Percentiles rank a stretch among this genome's conserved stretches.
These are phyloP conservation scores for Pelusios castaneus DNA, from an alignment of 2,113 vertebrate genomes.

Conservation along the genomic window DNA sequence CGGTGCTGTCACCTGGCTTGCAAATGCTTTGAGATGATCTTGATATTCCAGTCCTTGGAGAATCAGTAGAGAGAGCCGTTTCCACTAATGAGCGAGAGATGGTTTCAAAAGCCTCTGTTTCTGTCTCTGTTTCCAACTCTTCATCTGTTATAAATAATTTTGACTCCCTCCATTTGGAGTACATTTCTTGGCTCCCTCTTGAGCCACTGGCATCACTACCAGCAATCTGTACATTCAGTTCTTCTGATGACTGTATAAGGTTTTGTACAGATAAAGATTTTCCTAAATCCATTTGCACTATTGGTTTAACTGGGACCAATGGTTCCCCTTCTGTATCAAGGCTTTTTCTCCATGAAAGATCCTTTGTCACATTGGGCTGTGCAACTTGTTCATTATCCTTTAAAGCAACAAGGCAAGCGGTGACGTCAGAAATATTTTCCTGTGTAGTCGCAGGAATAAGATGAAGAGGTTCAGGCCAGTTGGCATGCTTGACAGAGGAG, in stretches of 20 bases:
- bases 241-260: conserved; percentile 85
- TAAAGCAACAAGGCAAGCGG: conserved; percentile 82
- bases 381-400: conserved; percentile 79
- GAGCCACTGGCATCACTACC: conserved; percentile 88
- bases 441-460: conserved; percentile 80
- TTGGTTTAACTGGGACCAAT: conserved; percentile 81
- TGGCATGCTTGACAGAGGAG: conserved; percentile 81
- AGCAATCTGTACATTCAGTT: conserved; percentile 82
- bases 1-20: conserved; percentile 81
- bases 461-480: conserved; percentile 73
- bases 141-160: conserved; percentile 94
- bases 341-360: conserved; percentile 87
- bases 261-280: conserved; percentile 96
- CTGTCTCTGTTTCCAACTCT: conserved; percentile 83
- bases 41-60: conserved; percentile 87
- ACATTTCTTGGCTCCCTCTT: conserved; percentile 80
- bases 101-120: conserved; percentile 82
- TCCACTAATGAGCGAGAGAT: conserved; percentile 79
- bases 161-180: conserved; percentile 90
- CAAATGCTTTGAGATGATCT: conserved; percentile 83
- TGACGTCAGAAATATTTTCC: conserved; percentile 79
- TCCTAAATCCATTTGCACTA: conserved; percentile 80
- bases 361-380: conserved; percentile 79
- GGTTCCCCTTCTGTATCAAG: conserved; percentile 89
- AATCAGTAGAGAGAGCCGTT: conserved; percentile 83